phyloP scores from a whole-genome alignment of 1,140 invertebrate genomes.

The Hypsibius dujardini region DNA sequence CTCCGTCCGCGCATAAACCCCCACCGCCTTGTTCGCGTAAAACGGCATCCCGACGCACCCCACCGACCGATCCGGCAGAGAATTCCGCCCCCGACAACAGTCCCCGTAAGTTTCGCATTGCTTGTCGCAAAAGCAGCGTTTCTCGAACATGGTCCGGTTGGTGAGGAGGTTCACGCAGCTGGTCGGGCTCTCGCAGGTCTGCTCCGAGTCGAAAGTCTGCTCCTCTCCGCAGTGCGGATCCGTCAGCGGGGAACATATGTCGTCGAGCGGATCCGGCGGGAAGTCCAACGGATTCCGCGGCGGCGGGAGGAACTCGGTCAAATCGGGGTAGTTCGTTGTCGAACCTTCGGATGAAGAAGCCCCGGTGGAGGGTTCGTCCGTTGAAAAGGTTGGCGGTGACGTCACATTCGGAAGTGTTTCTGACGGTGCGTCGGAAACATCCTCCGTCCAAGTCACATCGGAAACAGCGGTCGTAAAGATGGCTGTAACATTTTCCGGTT shows the following conservation, averaged over 20 bases:
- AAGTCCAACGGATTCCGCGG: neutral
- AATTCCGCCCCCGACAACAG: neutral
- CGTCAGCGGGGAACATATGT: neutral
- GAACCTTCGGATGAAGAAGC: too few relatives aligned
- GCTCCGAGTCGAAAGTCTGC: neutral
- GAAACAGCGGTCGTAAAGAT: too few relatives aligned
- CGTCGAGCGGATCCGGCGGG: neutral
- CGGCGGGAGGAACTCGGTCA: neutral
- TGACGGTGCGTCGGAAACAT: too few relatives aligned
- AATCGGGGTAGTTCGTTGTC: too few relatives aligned
- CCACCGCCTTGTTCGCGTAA: neutral
- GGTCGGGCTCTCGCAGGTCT: too few relatives aligned
- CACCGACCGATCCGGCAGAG: neutral
- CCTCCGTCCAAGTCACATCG: too few relatives aligned
- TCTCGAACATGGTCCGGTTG: neutral
- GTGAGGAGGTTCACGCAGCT: neutral
- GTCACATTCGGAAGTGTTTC: too few relatives aligned
- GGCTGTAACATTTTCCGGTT: too few relatives aligned
- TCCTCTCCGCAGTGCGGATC: neutral
- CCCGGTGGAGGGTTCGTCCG: too few relatives aligned
- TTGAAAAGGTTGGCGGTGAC: too few relatives aligned
- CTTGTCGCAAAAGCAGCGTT: constrained; percentile 8
- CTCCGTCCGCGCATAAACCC: neutral
- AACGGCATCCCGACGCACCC: neutral
- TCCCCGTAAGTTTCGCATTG: neutral